Base-by-base conservation (phyloP, 1,140 invertebrate species). In the Helicorthomorpha holstii region DNA sequence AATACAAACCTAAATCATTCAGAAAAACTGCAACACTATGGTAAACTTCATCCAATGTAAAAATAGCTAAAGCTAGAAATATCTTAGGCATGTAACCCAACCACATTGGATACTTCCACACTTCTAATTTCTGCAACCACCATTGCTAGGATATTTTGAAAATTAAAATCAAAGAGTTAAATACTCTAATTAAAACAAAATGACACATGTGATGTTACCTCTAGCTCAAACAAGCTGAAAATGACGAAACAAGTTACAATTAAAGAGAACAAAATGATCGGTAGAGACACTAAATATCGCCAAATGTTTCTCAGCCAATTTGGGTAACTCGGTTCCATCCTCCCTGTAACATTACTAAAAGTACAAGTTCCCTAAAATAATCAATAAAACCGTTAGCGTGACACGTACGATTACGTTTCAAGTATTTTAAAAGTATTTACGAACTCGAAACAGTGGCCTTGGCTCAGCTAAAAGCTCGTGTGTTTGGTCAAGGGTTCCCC, bases 11-110 rank as follows among this genome's bases (percentile, higher is more conserved):
- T 77, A 83, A 81, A 63, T 95, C 84, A 68, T 96, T 96, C 1
- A 96, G 74, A 85, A 86, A 94, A 46, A 85, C 72, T 3, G 91
- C 92, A 56, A 97, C 81, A 65, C 85, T 81, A 54, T 86, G 87
- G 68, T 96, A 96, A 38, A 86, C 79, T 59, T 89, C 85, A 68
- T 96, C 91, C 70, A 93, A 80, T 1, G 91, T 64, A 0, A 85
- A 82, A 54, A 96, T 95, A 3, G 87, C 79, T 47, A 93, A 72
- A 0, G 89, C 92, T 12, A 95, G 72, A 41, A 93, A 66, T 45
- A 95, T 79, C 67, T 94, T 92, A 1, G 91, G 91, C 51, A 92
- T 71, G 63, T 89, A 88, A 59, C 80, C 83, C 42, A 91, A 64
- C 68, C 80, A 83, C 56, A 78, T 76, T 14, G 79, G 71, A 57